These are phyloP conservation scores for Sinonovacula constricta DNA, from an alignment of 1,140 invertebrate genomes.

Conservation along the genomic window DNA sequence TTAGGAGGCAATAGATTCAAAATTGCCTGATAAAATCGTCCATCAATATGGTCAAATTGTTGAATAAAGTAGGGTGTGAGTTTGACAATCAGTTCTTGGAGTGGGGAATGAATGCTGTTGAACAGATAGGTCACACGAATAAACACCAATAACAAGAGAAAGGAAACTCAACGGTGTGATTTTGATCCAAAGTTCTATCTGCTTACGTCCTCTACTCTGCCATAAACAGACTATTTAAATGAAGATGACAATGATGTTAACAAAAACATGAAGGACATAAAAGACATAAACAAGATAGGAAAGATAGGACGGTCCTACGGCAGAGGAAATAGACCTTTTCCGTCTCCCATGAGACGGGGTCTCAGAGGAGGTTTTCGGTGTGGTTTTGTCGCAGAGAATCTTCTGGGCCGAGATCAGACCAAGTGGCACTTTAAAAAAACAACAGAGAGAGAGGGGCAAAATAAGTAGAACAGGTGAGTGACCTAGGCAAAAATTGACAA, in stretches of 20 bases:
- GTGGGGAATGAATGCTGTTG: background rate
- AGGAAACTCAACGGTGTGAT: background rate
- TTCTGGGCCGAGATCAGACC: too few relatives aligned
- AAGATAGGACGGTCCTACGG: background rate
- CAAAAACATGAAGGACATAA: background rate
- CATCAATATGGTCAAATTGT: background rate
- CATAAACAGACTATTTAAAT: constrained; percentile 26
- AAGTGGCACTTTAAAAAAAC: too few relatives aligned
- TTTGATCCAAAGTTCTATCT: background rate
- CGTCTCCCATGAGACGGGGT: too few relatives aligned
- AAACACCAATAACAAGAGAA: background rate
- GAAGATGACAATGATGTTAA: background rate
- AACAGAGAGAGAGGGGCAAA: background rate
- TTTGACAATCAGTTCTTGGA: background rate
- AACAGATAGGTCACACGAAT: background rate
- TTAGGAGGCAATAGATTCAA: background rate
- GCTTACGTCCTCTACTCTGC: background rate
- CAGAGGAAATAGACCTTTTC: background rate
- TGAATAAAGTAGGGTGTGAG: background rate
- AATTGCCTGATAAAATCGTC: background rate
- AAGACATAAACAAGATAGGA: constrained; percentile 3
- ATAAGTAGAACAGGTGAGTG: background rate
- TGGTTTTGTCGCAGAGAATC: too few relatives aligned
- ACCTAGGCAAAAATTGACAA: constrained; percentile 40
- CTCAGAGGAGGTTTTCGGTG: too few relatives aligned